Percentiles rank a stretch among this genome's conserved stretches.
Evolutionary conservation across 2,113 vertebrate genomes (phyloP).

Genomic region (Cathartes aura): DNA sequence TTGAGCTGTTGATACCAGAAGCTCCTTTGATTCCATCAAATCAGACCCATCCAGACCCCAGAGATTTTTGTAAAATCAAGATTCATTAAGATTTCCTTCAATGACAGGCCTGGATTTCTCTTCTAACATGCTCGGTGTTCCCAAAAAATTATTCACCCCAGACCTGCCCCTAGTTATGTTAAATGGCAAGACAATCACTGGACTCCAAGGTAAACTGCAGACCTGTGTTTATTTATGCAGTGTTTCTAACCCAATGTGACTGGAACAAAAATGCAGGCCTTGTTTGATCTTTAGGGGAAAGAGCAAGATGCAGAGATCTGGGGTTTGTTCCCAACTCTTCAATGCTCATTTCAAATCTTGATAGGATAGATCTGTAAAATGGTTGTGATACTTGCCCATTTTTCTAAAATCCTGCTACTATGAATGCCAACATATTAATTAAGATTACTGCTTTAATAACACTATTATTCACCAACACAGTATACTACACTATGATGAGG

Average conservation of each 20-base stretch:
- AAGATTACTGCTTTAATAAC: neutral
- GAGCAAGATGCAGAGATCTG: neutral
- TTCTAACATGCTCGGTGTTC: neutral
- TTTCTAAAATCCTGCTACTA: neutral
- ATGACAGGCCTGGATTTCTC: neutral
- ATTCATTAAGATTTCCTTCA: neutral
- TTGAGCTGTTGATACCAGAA: neutral
- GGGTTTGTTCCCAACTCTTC: neutral
- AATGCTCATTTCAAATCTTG: neutral
- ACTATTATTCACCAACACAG: neutral
- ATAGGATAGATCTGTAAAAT: neutral
- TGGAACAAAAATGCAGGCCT: neutral
- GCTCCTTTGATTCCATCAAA: neutral
- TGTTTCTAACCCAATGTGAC: neutral
- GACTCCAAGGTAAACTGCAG: neutral
- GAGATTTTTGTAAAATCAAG: neutral
- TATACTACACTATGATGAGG: rapidly evolving
- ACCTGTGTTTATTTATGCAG: neutral
- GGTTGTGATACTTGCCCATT: neutral
- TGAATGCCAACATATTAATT: neutral
- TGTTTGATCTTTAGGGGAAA: neutral
- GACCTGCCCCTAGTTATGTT: neutral
- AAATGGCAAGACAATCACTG: neutral
- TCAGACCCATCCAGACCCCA: neutral
- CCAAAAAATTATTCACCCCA: neutral